Conservation (phyloP, 2,888 invertebrate species). For the Ferdinandea cuprea region DNA sequence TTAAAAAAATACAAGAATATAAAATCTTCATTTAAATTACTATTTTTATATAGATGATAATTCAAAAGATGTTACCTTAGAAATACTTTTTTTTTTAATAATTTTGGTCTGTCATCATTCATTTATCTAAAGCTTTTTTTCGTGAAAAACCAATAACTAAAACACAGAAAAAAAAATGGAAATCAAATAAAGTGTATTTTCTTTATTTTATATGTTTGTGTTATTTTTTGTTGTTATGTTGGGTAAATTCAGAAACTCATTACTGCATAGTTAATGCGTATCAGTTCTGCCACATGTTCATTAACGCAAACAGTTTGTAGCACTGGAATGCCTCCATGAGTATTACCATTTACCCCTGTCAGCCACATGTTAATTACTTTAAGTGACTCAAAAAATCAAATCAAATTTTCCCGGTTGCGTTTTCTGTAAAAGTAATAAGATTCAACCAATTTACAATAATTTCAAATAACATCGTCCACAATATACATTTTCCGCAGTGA, state of each 20-base stretch:
- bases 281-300: not conserved
- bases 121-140: slow-evolving; percentile 53
- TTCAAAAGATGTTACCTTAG: slow-evolving; percentile 70
- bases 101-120: slow-evolving; percentile 29
- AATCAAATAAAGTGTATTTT: slow-evolving; percentile 69
- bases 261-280: no score
- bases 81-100: slow-evolving; percentile 56
- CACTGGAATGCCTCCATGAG: no score
- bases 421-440: no score
- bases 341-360: no score
- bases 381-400: no score
- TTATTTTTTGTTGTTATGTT: slow-evolving; percentile 24
- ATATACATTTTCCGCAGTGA: no score
- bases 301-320: no score
- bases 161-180: slow-evolving; percentile 37
- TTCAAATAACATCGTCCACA: no score
- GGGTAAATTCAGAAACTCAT: no score
- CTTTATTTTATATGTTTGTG: slow-evolving; percentile 60
- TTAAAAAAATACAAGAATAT: slow-evolving; percentile 45
- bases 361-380: no score
- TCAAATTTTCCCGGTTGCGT: no score
- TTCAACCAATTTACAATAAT: no score
- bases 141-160: slow-evolving; percentile 58
- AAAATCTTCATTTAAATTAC: slow-evolving; percentile 55
- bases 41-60: slow-evolving; percentile 68